phyloP scores from a whole-genome alignment of 2,113 vertebrate species.

The Ornithorhynchus anatinus region DNA sequence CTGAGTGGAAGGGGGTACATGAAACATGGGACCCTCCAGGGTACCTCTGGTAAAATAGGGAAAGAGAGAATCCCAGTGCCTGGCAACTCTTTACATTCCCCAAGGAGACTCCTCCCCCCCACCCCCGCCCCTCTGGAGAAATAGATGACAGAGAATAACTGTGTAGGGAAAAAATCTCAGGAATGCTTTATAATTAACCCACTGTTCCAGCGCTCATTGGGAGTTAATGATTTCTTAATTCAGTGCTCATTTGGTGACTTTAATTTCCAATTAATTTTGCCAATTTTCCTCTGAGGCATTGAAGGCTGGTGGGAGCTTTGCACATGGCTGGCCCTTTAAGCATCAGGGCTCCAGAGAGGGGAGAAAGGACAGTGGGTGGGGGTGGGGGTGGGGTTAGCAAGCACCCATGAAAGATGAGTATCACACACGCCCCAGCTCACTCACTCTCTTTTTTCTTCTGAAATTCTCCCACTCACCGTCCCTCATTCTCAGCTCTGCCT shows the following conservation, averaged over 20 bases:
- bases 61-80: no score
- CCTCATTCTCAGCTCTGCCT: no score
- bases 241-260: conserved; percentile 58
- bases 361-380: background rate
- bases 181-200: conserved; percentile 62
- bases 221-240: conserved; percentile 62
- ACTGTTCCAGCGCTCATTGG: conserved; percentile 50
- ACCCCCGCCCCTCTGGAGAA: background rate
- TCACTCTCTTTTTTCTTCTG: no score
- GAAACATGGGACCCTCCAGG: no score
- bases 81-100: background rate
- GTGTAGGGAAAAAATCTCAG: conserved; percentile 13
- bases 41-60: no score
- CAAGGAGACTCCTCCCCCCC: background rate
- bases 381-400: background rate
- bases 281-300: conserved; percentile 43
- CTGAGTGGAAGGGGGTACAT: no score
- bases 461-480: no score
- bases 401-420: background rate
- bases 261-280: conserved; percentile 67
- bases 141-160: conserved; percentile 35
- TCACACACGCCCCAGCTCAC: background rate
- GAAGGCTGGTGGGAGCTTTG: conserved; percentile 40
- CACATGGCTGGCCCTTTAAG: background rate
- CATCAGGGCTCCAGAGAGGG: background rate